Conservation (phyloP, 2,888 invertebrate species). For the Brenthis daphne region DNA sequence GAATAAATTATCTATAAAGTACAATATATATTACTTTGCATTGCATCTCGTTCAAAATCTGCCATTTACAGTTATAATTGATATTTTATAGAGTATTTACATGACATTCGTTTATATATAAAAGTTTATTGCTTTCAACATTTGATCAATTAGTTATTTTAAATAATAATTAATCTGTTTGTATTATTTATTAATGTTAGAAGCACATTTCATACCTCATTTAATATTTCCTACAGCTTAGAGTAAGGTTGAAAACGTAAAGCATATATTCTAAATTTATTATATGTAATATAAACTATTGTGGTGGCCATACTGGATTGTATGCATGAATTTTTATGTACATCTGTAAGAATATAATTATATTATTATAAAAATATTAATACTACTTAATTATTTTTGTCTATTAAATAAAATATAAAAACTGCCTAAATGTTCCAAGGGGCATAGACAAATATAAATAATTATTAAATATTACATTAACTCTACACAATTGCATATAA, state of each 20-base stretch:
- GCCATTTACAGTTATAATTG: conserved; percentile 8
- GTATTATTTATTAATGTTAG: conserved; percentile 12
- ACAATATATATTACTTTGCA: not conserved
- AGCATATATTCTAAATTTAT: conserved; percentile 79
- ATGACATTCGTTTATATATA: conserved; percentile 16
- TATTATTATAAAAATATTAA: too few relatives aligned
- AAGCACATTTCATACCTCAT: conserved; percentile 25
- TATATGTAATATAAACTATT: conserved; percentile 41
- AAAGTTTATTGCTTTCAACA: not conserved
- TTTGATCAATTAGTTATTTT: not conserved
- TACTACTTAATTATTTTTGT: too few relatives aligned
- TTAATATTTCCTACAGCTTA: conserved; percentile 24
- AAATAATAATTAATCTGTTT: conserved; percentile 8
- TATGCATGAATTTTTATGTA: conserved; percentile 4
- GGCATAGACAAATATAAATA: too few relatives aligned
- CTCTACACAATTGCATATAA: conserved; percentile 9
- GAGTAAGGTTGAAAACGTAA: conserved; percentile 52
- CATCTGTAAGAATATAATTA: too few relatives aligned
- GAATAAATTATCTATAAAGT: not conserved
- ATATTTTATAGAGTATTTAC: conserved; percentile 27
- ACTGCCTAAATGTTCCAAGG: too few relatives aligned
- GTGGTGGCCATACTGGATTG: conserved; percentile 47
- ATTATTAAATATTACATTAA: too few relatives aligned
- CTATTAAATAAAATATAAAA: too few relatives aligned
- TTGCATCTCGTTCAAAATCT: not conserved